Percentiles rank a stretch among this genome's conserved stretches.
These are phyloP conservation scores for Meloe dianella DNA, from an alignment of 2,888 invertebrate genomes.

Conservation along the genomic window DNA sequence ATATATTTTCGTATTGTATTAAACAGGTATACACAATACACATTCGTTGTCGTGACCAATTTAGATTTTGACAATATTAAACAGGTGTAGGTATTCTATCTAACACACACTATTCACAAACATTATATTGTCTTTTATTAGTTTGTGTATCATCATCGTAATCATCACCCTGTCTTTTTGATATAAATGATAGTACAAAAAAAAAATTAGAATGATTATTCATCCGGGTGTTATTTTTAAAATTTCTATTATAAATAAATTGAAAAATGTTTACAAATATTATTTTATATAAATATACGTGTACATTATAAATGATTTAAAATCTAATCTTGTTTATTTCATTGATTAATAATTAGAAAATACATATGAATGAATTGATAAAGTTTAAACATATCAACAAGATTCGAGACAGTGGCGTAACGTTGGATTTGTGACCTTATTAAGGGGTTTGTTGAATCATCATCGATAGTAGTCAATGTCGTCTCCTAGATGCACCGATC, in stretches of 20 bases:
- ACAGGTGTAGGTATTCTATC: not conserved
- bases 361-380: conserved; percentile 26
- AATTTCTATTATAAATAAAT: not conserved
- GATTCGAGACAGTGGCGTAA: not conserved
- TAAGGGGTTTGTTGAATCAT: no score
- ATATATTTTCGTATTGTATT: not conserved
- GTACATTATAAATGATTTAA: no score
- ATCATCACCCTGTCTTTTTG: not conserved
- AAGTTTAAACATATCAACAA: not conserved
- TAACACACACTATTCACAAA: not conserved
- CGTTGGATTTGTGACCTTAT: no score
- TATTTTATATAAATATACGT: no score
- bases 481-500: no score
- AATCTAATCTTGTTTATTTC: not conserved
- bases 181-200: not conserved
- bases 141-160: not conserved
- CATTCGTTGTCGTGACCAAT: conserved; percentile 5
- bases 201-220: not conserved
- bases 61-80: not conserved
- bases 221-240: conserved; percentile 1
- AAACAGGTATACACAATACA: conserved; percentile 2
- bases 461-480: no score
- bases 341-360: conserved; percentile 13
- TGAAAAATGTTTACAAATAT: not conserved
- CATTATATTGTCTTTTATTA: not conserved